Base-by-base conservation (phyloP, 2,888 invertebrate species). In the Gari tellinella region DNA sequence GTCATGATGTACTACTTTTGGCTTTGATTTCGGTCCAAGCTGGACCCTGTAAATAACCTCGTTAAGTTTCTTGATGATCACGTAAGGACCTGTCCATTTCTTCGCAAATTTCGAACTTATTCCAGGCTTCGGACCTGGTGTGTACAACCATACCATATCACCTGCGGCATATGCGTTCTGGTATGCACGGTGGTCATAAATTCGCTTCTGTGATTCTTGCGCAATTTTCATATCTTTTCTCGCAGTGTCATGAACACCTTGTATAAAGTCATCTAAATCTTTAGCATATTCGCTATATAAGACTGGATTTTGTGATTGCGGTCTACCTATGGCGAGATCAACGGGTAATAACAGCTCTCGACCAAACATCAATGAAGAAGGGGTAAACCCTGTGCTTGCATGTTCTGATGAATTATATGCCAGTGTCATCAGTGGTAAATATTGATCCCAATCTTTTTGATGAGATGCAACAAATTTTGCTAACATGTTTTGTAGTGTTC, bases 401-500 rank as follows among this genome's bases (percentile, higher is more conserved):
- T 49, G 49, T 25, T 23, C 23, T 8, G 49, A 49, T 21, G 23
- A 49, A 40, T 57, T 43, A 23, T 57, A 43, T 15, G 19, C 23
- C 15, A 58, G 17, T n/a, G 40, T 23, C 4, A 62, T 4, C 7
- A 62, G 1, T 3, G 52, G 19, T 45, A 62, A 25, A 38, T 53
- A 31, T 41, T 14, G 38, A 45, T 57, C 66, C 66, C 66, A 66
- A 17, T 66, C 45, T 26, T 26, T 37, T 21, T 66, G 51, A 25
- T 66, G 49, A 14, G 51, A 43, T 12, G 57, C 57, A 14, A 65
- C 48, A 49, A 65, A 65, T 17, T 65, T 65, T 2, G 65, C 56
- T 10, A 57, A 23, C 57, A 65, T 57, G 15, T 49, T 41, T n/a
- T 41, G 31, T 10, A 58, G 40, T 2, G 66, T 58, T 41, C 58